Evolutionary conservation across 2,113 vertebrate species (phyloP).

Genomic region (Salvelinus sp.): DNA sequence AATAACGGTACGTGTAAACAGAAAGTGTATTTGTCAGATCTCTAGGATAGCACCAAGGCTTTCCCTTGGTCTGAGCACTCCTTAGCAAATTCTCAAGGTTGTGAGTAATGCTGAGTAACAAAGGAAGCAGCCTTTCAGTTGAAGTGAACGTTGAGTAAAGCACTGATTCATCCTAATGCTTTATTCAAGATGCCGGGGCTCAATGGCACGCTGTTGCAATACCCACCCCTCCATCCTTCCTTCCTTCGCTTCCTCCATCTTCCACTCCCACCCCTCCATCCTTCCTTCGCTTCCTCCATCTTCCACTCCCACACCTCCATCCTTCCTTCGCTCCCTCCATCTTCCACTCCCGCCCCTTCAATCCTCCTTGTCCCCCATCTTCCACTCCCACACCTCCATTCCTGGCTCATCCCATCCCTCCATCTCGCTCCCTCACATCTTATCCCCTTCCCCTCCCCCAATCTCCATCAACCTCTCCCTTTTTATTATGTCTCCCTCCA

Average conservation of each 20-base stretch:
- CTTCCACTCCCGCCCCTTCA: neutral
- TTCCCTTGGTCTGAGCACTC: too few relatives aligned
- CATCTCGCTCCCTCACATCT: too few relatives aligned
- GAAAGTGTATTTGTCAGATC: too few relatives aligned
- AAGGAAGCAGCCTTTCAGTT: neutral
- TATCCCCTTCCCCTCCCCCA: too few relatives aligned
- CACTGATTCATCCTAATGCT: slow-evolving; percentile 29
- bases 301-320: slow-evolving; percentile 1
- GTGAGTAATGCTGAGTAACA: too few relatives aligned
- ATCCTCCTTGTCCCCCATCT: neutral
- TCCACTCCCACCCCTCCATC: slow-evolving; percentile 3
- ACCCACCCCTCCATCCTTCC: slow-evolving; percentile 3
- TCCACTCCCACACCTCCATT: neutral
- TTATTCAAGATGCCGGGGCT: slow-evolving; percentile 23
- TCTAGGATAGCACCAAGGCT: too few relatives aligned
- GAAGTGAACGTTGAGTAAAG: slow-evolving; percentile 5
- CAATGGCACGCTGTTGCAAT: slow-evolving; percentile 7
- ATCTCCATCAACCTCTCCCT: too few relatives aligned
- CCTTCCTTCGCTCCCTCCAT: neutral
- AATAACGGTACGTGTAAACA: neutral
- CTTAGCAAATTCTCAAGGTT: neutral
- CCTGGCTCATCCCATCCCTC: too few relatives aligned
- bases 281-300: too few relatives aligned
- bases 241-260: too few relatives aligned
- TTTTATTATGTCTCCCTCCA: too few relatives aligned